Conservation (phyloP, 2,888 invertebrate species). For the Drosophila melanosoma region DNA sequence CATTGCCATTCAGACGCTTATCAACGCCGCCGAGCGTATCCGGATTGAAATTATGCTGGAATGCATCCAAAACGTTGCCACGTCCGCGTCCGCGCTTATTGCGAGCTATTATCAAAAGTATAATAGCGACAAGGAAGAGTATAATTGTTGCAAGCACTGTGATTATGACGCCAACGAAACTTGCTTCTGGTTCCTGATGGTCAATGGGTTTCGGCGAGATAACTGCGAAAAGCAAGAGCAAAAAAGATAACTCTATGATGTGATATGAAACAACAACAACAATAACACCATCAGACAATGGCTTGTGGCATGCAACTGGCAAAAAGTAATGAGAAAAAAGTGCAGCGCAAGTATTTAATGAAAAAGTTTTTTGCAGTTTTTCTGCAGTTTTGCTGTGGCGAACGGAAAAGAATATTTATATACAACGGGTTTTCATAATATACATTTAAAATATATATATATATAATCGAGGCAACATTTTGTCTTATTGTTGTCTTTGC, state of each 20-base stretch:
- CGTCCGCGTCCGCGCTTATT: slow-evolving; percentile 86
- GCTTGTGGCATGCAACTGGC: slow-evolving; percentile 3
- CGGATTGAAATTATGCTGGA: slow-evolving; percentile 85
- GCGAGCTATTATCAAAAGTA: slow-evolving; percentile 89
- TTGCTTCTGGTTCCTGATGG: slow-evolving; percentile 86
- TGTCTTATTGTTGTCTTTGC: slow-evolving; percentile 9
- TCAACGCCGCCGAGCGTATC: slow-evolving; percentile 85
- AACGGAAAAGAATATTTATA: slow-evolving; percentile 21
- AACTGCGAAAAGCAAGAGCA: slow-evolving; percentile 64
- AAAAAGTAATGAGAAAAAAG: slow-evolving; percentile 32
- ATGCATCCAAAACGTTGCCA: slow-evolving; percentile 85
- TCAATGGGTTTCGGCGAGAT: slow-evolving; percentile 86
- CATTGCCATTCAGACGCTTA: slow-evolving; percentile 85
- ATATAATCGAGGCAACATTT: slow-evolving; percentile 17
- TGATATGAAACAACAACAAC: slow-evolving; percentile 7
- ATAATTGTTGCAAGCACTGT: slow-evolving; percentile 90
- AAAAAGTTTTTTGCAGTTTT: slow-evolving; percentile 41
- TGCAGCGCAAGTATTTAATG: slow-evolving; percentile 40
- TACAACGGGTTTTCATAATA: slow-evolving; percentile 13
- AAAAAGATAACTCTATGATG: slow-evolving; percentile 20
- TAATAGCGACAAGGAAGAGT: slow-evolving; percentile 89
- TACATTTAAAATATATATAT: not conserved
- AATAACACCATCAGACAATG: not conserved
- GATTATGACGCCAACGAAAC: slow-evolving; percentile 88
- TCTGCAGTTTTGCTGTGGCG: slow-evolving; percentile 32